Conservation (phyloP, 2,888 invertebrate species). For the Caenorhabditis sp. region DNA sequence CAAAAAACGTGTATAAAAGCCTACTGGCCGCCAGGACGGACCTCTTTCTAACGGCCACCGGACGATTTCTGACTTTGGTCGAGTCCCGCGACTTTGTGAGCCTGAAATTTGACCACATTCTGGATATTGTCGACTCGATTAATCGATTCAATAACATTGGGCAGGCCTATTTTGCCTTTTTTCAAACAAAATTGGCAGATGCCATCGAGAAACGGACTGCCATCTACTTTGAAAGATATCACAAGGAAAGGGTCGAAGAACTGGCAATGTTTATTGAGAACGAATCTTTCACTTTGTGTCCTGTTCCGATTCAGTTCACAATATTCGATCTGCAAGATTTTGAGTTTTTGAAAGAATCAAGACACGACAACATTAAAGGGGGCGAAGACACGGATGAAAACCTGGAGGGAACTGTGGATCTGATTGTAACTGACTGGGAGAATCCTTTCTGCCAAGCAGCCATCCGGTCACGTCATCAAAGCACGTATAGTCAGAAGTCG, state of each 20-base stretch:
- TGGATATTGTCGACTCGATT: slow-evolving; percentile 73
- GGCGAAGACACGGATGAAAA: neutral
- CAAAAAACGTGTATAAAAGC: slow-evolving; percentile 16
- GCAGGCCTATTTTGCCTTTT: slow-evolving; percentile 65
- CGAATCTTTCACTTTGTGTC: slow-evolving; percentile 76
- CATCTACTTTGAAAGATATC: slow-evolving; percentile 55
- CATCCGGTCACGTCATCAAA: slow-evolving; percentile 29
- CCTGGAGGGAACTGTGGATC: neutral
- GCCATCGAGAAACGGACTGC: slow-evolving; percentile 68
- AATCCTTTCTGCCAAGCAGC: slow-evolving; percentile 52
- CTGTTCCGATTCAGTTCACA: slow-evolving; percentile 74
- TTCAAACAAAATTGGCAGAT: slow-evolving; percentile 54
- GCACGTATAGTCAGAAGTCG: slow-evolving; percentile 24
- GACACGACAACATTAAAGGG: neutral
- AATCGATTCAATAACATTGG: slow-evolving; percentile 74
- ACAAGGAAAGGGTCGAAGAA: slow-evolving; percentile 73
- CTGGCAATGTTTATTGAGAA: slow-evolving; percentile 76
- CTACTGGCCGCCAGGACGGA: slow-evolving; percentile 28
- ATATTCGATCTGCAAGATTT: slow-evolving; percentile 75
- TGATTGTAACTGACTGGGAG: slow-evolving; percentile 41
- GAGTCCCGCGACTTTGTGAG: slow-evolving; percentile 65
- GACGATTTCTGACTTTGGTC: slow-evolving; percentile 61
- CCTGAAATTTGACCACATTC: slow-evolving; percentile 74
- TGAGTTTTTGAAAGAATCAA: slow-evolving; percentile 49
- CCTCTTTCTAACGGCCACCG: slow-evolving; percentile 34